Conservation (phyloP, 2,797 vertebrate species). For the Forpus xanthops region DNA sequence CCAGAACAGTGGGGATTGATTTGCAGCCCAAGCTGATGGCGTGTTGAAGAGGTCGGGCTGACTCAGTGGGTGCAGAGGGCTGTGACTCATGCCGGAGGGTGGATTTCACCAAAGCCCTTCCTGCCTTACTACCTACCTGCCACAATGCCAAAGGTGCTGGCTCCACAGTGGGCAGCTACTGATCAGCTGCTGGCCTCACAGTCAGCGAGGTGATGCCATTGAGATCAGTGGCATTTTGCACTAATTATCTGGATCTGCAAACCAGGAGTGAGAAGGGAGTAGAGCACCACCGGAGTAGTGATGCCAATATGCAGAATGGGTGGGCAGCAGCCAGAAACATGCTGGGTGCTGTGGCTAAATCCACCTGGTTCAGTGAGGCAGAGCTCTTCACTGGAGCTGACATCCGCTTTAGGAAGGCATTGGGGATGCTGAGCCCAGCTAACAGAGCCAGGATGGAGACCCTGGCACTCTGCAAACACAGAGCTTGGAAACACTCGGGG, state of each 20-base stretch:
- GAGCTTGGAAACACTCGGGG: not conserved
- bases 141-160: fast-evolving
- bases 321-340: not conserved
- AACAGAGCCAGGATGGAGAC: not conserved
- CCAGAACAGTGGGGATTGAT: not conserved
- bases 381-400: not conserved
- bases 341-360: not conserved
- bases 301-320: not conserved
- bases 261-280: not conserved
- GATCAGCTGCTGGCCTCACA: not conserved
- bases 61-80: not conserved
- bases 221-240: not conserved
- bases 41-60: not conserved
- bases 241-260: not conserved
- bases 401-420: fast-evolving
- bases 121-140: not conserved
- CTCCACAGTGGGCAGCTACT: fast-evolving
- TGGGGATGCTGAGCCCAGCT: not conserved
- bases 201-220: fast-evolving
- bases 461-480: not conserved
- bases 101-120: not conserved
- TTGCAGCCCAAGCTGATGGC: not conserved
- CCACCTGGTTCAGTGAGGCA: not conserved
- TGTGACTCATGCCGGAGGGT: not conserved
- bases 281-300: not conserved